These are phyloP conservation scores for Hyla sarda DNA, from an alignment of 2,113 vertebrate genomes.

Conservation along the genomic window DNA sequence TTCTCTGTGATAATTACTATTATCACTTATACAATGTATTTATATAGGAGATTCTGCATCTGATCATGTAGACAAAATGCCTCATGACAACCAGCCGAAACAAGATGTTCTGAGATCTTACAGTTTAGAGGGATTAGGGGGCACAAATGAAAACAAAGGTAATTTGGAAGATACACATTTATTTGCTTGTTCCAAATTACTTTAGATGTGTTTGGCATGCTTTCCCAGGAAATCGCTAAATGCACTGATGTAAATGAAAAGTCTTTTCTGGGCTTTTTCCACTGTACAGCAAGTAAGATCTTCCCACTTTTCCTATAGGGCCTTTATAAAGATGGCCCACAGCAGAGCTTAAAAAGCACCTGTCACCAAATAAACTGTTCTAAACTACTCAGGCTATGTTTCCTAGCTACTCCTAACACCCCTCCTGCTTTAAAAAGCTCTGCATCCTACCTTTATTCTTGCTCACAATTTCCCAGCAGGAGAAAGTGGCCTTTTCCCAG, in stretches of 20 bases:
- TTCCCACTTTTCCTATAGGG: neutral
- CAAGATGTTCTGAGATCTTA: neutral
- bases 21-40: neutral
- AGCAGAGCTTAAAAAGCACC: neutral
- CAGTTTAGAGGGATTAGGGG: slow-evolving; percentile 15
- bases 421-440: no score
- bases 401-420: no score
- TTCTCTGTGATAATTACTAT: neutral
- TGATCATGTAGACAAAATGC: neutral
- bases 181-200: neutral
- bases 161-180: neutral
- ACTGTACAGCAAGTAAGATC: no score
- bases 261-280: neutral
- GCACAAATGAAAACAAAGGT: neutral
- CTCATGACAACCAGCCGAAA: neutral
- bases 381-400: no score
- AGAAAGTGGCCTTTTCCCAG: no score
- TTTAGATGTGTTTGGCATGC: neutral
- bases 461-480: no score
- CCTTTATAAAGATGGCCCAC: neutral
- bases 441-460: no score
- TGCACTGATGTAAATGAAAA: neutral
- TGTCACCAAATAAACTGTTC: no score
- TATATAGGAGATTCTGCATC: neutral
- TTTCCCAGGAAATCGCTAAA: neutral